These are phyloP conservation scores for Eidolon dupreanum DNA, from an alignment of 2,797 vertebrate genomes.

Conservation along the genomic window DNA sequence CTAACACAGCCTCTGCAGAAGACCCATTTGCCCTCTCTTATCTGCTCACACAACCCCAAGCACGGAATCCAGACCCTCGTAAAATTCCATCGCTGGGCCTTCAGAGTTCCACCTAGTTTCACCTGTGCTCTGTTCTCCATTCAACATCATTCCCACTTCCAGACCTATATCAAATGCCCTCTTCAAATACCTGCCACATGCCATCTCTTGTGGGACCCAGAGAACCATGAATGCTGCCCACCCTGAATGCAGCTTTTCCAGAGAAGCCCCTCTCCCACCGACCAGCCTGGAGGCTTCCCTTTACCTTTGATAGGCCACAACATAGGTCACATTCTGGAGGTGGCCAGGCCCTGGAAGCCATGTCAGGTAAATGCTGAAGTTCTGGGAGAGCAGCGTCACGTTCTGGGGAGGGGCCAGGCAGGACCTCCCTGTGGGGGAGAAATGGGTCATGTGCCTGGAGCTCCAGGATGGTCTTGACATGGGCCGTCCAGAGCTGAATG, in stretches of 20 bases:
- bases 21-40: background rate
- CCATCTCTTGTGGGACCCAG: fast-evolving
- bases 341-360: conserved; percentile 81
- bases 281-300: background rate
- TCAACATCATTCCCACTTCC: background rate
- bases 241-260: background rate
- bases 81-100: too few species aligned
- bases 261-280: background rate
- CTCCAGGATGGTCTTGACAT: background rate
- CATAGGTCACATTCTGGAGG: conserved; percentile 74
- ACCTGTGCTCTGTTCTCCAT: background rate
- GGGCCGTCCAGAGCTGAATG: background rate
- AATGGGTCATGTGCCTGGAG: background rate
- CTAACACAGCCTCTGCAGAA: background rate
- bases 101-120: background rate
- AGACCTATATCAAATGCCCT: background rate
- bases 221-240: too few species aligned
- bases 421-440: conserved; percentile 53
- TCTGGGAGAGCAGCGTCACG: conserved; percentile 76
- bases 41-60: background rate
- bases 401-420: conserved; percentile 76
- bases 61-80: background rate
- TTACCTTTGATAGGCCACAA: conserved; percentile 82
- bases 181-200: background rate
- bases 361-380: conserved; percentile 82